These are phyloP conservation scores for Athene noctua DNA, from an alignment of 2,113 vertebrate species.

Conservation along the genomic window DNA sequence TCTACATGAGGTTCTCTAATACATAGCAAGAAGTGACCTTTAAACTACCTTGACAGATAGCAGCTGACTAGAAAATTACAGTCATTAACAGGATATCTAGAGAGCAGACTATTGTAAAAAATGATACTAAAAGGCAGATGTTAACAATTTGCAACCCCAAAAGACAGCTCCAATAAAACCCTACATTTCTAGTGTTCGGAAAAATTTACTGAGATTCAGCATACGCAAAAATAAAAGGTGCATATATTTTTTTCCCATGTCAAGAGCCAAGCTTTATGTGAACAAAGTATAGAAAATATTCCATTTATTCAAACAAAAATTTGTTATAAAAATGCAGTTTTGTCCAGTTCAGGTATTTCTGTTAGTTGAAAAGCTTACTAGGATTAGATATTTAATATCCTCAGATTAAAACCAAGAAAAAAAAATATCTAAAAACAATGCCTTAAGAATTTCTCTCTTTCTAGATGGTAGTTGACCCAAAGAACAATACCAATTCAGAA, in stretches of 20 bases:
- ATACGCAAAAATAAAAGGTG: background rate
- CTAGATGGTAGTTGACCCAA: background rate
- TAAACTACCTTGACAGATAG: slow-evolving; percentile 81
- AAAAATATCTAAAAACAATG: background rate
- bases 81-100: slow-evolving; percentile 76
- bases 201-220: slow-evolving; percentile 30
- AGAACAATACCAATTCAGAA: background rate
- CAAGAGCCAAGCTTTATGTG: background rate
- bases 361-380: background rate
- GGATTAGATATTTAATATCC: background rate
- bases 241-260: background rate
- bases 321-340: background rate
- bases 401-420: background rate
- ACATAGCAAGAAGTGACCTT: slow-evolving; percentile 74
- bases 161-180: slow-evolving; percentile 72
- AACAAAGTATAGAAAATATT: background rate
- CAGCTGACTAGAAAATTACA: slow-evolving; percentile 81
- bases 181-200: slow-evolving; percentile 51
- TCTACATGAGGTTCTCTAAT: slow-evolving; percentile 39
- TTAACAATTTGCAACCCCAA: slow-evolving; percentile 76
- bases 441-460: background rate
- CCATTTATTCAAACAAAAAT: background rate
- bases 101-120: slow-evolving; percentile 76
- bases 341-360: background rate
- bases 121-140: slow-evolving; percentile 76